phyloP scores from a whole-genome alignment of 2,113 vertebrate species.

The Perca schrenkii region DNA sequence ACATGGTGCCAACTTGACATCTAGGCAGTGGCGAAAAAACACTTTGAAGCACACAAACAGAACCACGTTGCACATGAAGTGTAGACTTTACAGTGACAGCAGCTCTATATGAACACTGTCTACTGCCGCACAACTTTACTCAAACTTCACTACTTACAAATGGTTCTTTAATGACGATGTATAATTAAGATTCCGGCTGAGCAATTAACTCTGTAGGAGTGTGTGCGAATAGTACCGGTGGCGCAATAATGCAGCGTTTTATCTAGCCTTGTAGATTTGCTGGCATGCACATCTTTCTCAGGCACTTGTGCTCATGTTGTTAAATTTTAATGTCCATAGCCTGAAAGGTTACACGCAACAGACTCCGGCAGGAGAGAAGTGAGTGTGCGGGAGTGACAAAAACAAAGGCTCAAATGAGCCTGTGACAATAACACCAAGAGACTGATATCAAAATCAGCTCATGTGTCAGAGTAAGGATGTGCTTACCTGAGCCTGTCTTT shows the following conservation, averaged over 20 bases:
- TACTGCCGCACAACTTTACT: neutral
- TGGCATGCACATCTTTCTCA: slow-evolving; percentile 55
- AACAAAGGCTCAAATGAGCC: neutral
- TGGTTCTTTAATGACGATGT: slow-evolving; percentile 50
- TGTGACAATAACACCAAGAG: neutral
- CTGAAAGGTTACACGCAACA: slow-evolving; percentile 46
- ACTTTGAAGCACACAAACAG: neutral
- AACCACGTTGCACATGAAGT: slow-evolving; percentile 22
- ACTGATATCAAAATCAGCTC: neutral
- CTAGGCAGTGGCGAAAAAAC: neutral
- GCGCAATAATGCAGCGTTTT: slow-evolving; percentile 23
- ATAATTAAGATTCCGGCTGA: slow-evolving; percentile 56
- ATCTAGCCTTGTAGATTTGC: slow-evolving; percentile 15
- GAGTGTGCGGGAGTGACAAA: slow-evolving; percentile 33
- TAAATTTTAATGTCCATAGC: slow-evolving; percentile 49
- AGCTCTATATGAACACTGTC: neutral
- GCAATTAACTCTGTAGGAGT: slow-evolving; percentile 35
- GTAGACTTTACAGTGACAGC: neutral
- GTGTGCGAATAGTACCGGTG: slow-evolving; percentile 33
- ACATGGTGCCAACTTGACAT: slow-evolving; percentile 64
- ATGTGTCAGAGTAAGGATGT: neutral
- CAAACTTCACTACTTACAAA: slow-evolving; percentile 24
- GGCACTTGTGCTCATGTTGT: slow-evolving; percentile 42
- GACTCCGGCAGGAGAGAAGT: neutral
- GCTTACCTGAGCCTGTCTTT: slow-evolving; percentile 92